phyloP scores from a whole-genome alignment of 64 coral and sea anemone genomes.

The Pocillopora damicornis region DNA sequence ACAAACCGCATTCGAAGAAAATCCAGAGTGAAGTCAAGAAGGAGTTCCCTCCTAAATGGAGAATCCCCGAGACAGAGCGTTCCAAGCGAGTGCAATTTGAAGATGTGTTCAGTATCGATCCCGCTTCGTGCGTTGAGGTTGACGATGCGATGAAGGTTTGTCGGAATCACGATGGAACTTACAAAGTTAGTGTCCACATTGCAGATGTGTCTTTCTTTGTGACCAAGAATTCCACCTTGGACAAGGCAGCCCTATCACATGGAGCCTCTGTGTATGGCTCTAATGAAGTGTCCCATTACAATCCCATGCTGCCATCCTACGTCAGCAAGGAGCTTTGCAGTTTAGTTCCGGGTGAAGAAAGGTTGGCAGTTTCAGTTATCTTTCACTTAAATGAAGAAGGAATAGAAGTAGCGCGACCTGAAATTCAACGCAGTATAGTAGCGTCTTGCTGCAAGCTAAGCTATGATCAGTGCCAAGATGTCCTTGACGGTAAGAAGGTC shows the following conservation, averaged over 20 bases:
- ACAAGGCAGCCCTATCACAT: constrained; percentile 50
- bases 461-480: constrained; percentile 74
- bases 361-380: constrained; percentile 60
- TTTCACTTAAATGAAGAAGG: constrained; percentile 71
- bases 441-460: constrained; percentile 57
- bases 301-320: constrained; percentile 41
- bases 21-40: constrained; percentile 39
- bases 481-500: constrained; percentile 43
- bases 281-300: constrained; percentile 12
- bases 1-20: constrained; percentile 33
- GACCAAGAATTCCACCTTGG: constrained; percentile 51
- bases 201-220: constrained; percentile 87
- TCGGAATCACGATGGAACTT: constrained; percentile 20
- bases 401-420: constrained; percentile 31
- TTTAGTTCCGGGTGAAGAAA: constrained; percentile 67
- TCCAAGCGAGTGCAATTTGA: neutral
- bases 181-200: constrained; percentile 72
- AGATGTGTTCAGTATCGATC: constrained; percentile 46
- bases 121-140: constrained; percentile 51
- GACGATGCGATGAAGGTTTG: constrained; percentile 80
- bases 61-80: constrained; percentile 64
- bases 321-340: constrained; percentile 69
- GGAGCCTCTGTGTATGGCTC: constrained; percentile 67
- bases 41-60: constrained; percentile 51
- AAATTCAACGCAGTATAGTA: constrained; percentile 79